Base-by-base conservation (phyloP, 64 coral and sea anemone genomes). In the Anthopleura sola region DNA sequence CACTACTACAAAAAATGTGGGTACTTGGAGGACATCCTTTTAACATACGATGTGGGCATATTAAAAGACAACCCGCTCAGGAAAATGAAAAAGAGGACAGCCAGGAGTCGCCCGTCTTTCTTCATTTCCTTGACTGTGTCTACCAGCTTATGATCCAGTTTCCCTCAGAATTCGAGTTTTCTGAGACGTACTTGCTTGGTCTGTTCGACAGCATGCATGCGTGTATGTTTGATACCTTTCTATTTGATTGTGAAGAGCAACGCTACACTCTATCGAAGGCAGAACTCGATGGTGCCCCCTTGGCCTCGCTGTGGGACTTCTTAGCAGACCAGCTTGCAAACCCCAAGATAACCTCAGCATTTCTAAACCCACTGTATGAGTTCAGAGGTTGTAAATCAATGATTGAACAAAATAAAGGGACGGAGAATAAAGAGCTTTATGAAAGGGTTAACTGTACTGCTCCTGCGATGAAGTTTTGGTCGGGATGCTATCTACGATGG, bases 1-100 rank as follows among this genome's bases (percentile, higher is more conserved):
- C 93, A 2, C 87, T 99, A 24, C 47, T 99, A 8, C 97, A 99
- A 49, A 99, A 94, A 54, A 99, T 99, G 97, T 99, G 97, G 97
- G 97, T 99, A 0, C 87, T 99, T 77, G 90, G 93, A 60, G 97
- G 97, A 3, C 97, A 99, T 82, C 97, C 93, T 55, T 99, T 99
- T 48, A 88, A 83, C 6, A 75, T 85, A 37, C 93, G 97, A 13
- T 94, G 87, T 78, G 87, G 87, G 15, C 97, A 99, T 58, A 87
- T 95, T 32, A 94, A 94, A 40, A 54, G 24, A 13, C 66, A 84
- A 18, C 68, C 60, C 23, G 87, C 18, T n/a, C 50, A 66, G 50
- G 93, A 95, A 83, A 90, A 66, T 49, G 97, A 99, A 33, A 92
- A 92, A 38, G 75, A 91, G 54, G 93, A 95, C 19, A 71, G 78